Conservation (phyloP, 2,888 invertebrate species). For the Andrena hattorfiana region DNA sequence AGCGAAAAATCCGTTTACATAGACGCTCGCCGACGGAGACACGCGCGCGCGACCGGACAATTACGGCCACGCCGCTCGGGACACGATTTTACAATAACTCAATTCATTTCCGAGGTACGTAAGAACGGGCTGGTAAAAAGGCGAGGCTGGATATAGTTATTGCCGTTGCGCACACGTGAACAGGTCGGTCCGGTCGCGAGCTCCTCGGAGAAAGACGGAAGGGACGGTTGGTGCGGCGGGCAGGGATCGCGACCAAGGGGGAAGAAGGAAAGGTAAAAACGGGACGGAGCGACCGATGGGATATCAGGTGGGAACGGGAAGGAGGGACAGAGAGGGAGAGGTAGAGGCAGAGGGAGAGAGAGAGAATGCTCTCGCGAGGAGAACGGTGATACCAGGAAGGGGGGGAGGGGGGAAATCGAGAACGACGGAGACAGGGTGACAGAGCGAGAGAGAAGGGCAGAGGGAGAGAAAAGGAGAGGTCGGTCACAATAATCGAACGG, state of each 20-base stretch:
- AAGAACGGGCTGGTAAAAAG: slow-evolving; percentile 66
- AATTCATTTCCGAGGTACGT: slow-evolving; percentile 69
- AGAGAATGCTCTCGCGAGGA: slow-evolving; percentile 3
- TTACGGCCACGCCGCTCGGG: slow-evolving; percentile 51
- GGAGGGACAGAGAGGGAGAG: slow-evolving; percentile 10
- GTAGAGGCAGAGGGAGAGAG: not conserved
- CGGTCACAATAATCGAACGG: slow-evolving; percentile 69
- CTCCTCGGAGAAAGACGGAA: slow-evolving; percentile 54
- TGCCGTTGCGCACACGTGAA: slow-evolving; percentile 74
- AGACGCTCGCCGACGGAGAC: slow-evolving; percentile 19
- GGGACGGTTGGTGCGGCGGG: slow-evolving; percentile 4
- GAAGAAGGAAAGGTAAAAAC: slow-evolving; percentile 41
- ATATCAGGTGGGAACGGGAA: slow-evolving; percentile 23
- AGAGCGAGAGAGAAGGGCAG: not conserved
- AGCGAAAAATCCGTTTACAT: slow-evolving; percentile 36
- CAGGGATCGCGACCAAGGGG: slow-evolving; percentile 19
- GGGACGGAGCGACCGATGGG: slow-evolving; percentile 14
- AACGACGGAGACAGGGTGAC: slow-evolving; percentile 3
- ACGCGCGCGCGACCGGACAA: slow-evolving; percentile 61
- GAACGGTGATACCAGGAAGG: not conserved
- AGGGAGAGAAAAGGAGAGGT: slow-evolving; percentile 11
- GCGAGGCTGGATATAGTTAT: slow-evolving; percentile 71
- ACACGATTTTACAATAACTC: slow-evolving; percentile 72
- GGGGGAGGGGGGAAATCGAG: slow-evolving; percentile 8
- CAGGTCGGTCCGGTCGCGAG: slow-evolving; percentile 77